Conservation (phyloP, 1,140 invertebrate genomes). For the Drosophila obscura region DNA sequence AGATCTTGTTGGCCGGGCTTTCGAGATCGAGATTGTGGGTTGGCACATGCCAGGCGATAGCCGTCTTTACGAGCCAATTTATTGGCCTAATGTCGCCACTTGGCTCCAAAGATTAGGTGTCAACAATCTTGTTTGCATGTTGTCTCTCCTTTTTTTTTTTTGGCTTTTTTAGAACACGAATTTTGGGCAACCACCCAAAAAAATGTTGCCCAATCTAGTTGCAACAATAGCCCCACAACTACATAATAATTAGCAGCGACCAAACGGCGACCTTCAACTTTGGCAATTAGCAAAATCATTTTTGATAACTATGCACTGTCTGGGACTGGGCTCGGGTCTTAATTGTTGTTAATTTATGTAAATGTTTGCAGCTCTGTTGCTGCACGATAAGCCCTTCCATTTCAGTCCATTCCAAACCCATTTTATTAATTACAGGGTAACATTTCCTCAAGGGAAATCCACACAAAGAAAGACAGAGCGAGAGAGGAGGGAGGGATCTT, state of each 20-base stretch:
- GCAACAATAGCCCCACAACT: background rate
- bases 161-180: slow-evolving; percentile 31
- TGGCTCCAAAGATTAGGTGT: slow-evolving; percentile 47
- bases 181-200: slow-evolving; percentile 10
- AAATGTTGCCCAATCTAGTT: slow-evolving; percentile 26
- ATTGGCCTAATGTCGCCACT: slow-evolving; percentile 44
- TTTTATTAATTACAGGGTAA: slow-evolving; percentile 42
- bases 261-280: slow-evolving; percentile 49
- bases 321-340: slow-evolving; percentile 23
- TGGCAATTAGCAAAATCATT: slow-evolving; percentile 44
- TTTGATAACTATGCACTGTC: slow-evolving; percentile 39
- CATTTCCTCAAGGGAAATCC: slow-evolving; percentile 33
- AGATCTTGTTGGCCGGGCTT: slow-evolving; percentile 37
- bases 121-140: slow-evolving; percentile 66
- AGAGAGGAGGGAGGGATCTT: slow-evolving; percentile 9
- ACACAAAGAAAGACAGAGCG: slow-evolving; percentile 7
- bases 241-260: slow-evolving; percentile 53
- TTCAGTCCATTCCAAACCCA: slow-evolving; percentile 2
- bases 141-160: slow-evolving; percentile 30
- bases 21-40: slow-evolving; percentile 44
- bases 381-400: slow-evolving; percentile 31
- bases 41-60: slow-evolving; percentile 58
- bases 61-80: slow-evolving; percentile 59
- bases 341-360: slow-evolving; percentile 65
- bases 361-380: slow-evolving; percentile 49